Conservation (phyloP, 2,888 invertebrate species). For the Diachrysia chrysitis region DNA sequence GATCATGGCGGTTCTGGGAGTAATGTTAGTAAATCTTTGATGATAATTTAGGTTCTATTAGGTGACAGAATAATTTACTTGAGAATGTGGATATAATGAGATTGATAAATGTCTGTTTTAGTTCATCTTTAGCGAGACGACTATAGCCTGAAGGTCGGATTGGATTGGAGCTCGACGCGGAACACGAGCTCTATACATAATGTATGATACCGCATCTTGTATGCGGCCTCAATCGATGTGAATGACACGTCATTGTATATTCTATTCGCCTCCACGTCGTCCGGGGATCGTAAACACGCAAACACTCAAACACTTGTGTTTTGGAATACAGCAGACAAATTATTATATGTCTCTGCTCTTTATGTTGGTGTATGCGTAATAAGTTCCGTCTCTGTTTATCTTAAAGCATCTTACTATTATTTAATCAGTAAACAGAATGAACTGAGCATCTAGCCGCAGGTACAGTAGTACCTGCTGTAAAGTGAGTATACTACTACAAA, state of each 20-base stretch:
- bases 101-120: conserved; percentile 25
- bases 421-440: conserved; percentile 7
- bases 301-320: conserved; percentile 84
- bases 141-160: conserved; percentile 69
- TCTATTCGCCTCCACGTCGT: conserved; percentile 83
- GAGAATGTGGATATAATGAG: neutral
- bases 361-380: conserved; percentile 28
- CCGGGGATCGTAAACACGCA: conserved; percentile 85
- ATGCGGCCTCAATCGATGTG: conserved; percentile 86
- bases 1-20: conserved; percentile 18
- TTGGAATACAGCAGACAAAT: conserved; percentile 78
- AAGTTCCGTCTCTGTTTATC: neutral
- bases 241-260: conserved; percentile 88
- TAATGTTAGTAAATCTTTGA: conserved; percentile 37
- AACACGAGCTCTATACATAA: conserved; percentile 79
- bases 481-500: conserved; percentile 11
- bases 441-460: conserved; percentile 14
- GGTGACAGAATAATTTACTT: neutral
- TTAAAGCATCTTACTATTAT: neutral
- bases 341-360: conserved; percentile 60
- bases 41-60: neutral
- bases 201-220: conserved; percentile 83
- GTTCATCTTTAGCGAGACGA: conserved; percentile 49
- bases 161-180: conserved; percentile 69
- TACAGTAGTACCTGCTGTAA: no score